phyloP scores from a whole-genome alignment of 2,113 vertebrate genomes.

The Bombycilla garrulus region DNA sequence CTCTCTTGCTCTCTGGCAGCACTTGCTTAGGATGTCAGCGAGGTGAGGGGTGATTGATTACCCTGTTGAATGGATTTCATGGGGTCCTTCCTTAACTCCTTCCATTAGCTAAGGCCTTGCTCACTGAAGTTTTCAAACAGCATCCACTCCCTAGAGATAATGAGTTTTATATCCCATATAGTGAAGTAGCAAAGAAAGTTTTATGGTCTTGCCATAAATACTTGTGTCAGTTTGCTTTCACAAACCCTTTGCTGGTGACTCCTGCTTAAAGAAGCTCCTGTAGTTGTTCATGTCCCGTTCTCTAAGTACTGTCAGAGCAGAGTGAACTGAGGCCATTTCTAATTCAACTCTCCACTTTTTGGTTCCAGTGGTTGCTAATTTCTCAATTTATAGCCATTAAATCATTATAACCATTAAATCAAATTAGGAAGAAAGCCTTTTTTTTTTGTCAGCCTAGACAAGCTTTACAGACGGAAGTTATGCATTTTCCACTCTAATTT shows the following conservation, averaged over 20 bases:
- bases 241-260: background rate
- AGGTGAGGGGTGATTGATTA: background rate
- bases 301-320: background rate
- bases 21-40: background rate
- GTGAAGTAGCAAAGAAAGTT: background rate
- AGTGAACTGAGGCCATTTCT: background rate
- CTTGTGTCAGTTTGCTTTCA: slow-evolving; percentile 5
- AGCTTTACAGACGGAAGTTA: background rate
- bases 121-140: background rate
- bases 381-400: slow-evolving; percentile 15
- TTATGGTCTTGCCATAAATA: background rate
- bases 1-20: background rate
- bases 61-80: background rate
- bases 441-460: background rate
- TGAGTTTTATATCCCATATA: background rate
- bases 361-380: background rate
- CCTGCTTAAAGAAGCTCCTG: background rate
- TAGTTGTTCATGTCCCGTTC: background rate
- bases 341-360: background rate
- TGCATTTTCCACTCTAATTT: background rate
- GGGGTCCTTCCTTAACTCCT: background rate
- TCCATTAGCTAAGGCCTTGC: background rate
- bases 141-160: background rate
- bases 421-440: slow-evolving; percentile 4
- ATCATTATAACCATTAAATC: slow-evolving; percentile 6